Evolutionary conservation across 2,888 invertebrate species (phyloP).

Genomic region (Autographa pulchrina): DNA sequence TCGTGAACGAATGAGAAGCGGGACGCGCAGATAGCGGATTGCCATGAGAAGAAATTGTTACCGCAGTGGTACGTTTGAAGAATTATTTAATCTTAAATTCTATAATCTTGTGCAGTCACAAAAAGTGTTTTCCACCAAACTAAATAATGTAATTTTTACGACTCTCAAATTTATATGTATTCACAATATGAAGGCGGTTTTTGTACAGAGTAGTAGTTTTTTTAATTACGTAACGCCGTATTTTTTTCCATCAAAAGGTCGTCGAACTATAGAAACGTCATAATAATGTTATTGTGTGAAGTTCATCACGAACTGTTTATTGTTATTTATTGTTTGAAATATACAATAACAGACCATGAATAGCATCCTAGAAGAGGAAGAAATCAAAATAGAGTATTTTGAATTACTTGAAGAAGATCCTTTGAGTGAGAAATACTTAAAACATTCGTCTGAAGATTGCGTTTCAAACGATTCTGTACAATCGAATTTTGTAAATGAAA

Average conservation of each 20-base stretch:
- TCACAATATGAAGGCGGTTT: no score
- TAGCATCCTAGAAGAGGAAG: conserved; percentile 56
- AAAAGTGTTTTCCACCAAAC: background rate
- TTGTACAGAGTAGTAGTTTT: conserved; percentile 23
- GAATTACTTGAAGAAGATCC: conserved; percentile 67
- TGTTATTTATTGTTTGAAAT: conserved; percentile 1
- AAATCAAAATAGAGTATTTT: conserved; percentile 74
- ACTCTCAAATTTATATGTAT: background rate
- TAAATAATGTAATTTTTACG: background rate
- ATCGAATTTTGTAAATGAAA: conserved; percentile 23
- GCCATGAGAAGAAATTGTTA: conserved; percentile 37
- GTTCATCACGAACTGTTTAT: conserved; percentile 17
- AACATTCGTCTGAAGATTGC: conserved; percentile 3
- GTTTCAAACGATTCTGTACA: background rate
- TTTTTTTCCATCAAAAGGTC: conserved; percentile 30
- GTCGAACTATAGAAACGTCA: conserved; percentile 37
- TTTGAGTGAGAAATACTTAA: conserved; percentile 36
- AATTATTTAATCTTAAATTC: background rate
- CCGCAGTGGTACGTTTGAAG: conserved; percentile 31
- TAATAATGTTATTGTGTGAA: conserved; percentile 39
- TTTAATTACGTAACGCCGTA: conserved; percentile 25
- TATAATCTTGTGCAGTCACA: no score
- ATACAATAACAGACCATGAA: conserved; percentile 23
- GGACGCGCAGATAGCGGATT: conserved; percentile 56
- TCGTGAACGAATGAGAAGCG: conserved; percentile 59